Evolutionary conservation across 2,888 invertebrate genomes (phyloP).

Genomic region (Euplagia quadripunctaria): DNA sequence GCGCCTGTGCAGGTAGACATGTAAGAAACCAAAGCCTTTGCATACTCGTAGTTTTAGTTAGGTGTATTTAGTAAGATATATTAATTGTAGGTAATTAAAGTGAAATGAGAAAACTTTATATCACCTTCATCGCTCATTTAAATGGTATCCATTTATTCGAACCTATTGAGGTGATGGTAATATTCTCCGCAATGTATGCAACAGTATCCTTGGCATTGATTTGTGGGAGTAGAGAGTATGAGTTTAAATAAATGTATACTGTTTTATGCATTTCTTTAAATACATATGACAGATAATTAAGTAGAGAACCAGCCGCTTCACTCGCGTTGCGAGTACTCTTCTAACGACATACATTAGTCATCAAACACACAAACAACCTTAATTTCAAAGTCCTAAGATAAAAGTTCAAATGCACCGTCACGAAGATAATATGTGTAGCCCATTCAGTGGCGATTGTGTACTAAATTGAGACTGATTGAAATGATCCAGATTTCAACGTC

Average conservation of each 20-base stretch:
- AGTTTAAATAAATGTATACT: neutral
- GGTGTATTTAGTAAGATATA: too few relatives aligned
- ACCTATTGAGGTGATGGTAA: neutral
- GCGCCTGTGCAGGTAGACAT: neutral
- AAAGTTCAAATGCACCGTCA: constrained; percentile 5
- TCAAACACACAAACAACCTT: constrained; percentile 19
- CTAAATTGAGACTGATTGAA: constrained; percentile 75
- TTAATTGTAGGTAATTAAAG: neutral
- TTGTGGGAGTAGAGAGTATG: neutral
- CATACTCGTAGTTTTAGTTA: neutral
- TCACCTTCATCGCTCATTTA: neutral
- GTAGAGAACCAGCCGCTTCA: constrained; percentile 29
- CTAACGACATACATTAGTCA: constrained; percentile 9
- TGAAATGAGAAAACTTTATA: neutral
- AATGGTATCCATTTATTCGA: neutral
- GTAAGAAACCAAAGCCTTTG: neutral
- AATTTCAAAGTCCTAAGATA: constrained; percentile 16
- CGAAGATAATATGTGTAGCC: constrained; percentile 18
- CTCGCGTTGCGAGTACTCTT: constrained; percentile 23
- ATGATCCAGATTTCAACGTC: constrained; percentile 70
- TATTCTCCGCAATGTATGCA: neutral
- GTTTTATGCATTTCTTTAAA: neutral
- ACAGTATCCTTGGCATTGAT: neutral
- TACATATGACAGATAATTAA: constrained; percentile 25
- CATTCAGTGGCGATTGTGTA: constrained; percentile 46